Base-by-base conservation (phyloP, 2,113 vertebrate genomes). In the Datnioides undecimradiatus region DNA sequence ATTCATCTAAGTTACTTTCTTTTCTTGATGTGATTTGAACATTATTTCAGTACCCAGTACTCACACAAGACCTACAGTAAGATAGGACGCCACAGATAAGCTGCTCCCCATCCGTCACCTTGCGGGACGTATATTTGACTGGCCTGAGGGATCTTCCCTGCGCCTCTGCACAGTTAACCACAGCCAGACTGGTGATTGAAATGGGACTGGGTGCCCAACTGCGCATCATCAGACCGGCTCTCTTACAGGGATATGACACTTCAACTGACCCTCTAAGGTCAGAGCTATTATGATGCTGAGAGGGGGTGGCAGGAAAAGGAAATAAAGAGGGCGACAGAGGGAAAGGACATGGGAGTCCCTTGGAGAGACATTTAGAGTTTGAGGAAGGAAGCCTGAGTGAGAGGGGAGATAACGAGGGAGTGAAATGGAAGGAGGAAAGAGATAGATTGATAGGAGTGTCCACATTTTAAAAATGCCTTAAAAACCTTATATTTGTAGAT, bases 301-400 rank as follows among this genome's bases (percentile, higher is more conserved):
- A 54, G 55, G 76, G 51, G 74, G 43, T 57, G 62, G 58, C 80
- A 89, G 90, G 84, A 90, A 91, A 76, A 29, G 87, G 82, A 90
- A 90, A 84, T 66, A 78, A 73, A 84, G 46, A 75, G 66, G 58
- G 73, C 52, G 74, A 84, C 57, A 48, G 63, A 73, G 51, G 46
- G 58, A 86, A 80, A 80, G 72, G 82, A 87, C 75, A 72, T 55
- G 46, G 19, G 73, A 74, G 78, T 73, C 79, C 90, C 83, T 82
- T 21, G 62, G 88, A 90, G 92, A 88, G 70, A 74, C 82, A 69
- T 84, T 84, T 70, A 51, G 77, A 83, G 83, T 79, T 84, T 60
- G 58, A 91, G 88, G 84, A 89, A 91, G 86, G 90, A 89, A 91
- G 81, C 71, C 57, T 34, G 77, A 83, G 77, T 76, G 74, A 83